Base-by-base conservation (phyloP, 2,797 vertebrate genomes). In the Threskiornis aethiopicus region DNA sequence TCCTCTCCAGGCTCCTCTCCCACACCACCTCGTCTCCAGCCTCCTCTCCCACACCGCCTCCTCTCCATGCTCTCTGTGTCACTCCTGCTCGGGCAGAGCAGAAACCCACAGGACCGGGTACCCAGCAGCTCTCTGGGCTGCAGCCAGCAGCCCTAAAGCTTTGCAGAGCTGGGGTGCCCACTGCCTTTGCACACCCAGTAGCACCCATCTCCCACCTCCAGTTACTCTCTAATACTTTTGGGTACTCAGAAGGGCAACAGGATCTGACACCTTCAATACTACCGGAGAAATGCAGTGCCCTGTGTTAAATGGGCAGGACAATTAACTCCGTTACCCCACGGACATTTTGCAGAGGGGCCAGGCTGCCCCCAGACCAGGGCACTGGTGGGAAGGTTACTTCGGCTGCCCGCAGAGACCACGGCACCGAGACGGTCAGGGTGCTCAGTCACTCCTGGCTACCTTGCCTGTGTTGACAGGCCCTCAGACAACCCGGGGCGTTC, bases 321-420 rank as follows among this genome's bases (percentile, higher is more conserved):
- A 13, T 3, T 8, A 35, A 31, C 7, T 13, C 51, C 1, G 1
- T 8, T 10, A 42, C 16, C 65, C 42, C 31, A 5, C 0, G 4
- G 58, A 8, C 8, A 2, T 9, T 37, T 21, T 2, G 10, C 17
- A 28, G 62, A 12, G 0, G 4, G 39, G 57, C 6, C 2, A 3
- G 46, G 78, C 26, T 64, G 71, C 10, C 39, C 70, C 49, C 44
- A 47, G 21, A 5, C 29, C 44, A 15, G 4, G 19, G 46, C 31
- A 7, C 84, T 11, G 81, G 29, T 55, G 77, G 33, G 80, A 51
- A 39, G 31, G 42, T 26, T 7, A 18, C 5, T 3, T n/a, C 4
- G 4, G 31, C 39, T 33, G 75, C 51, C 49, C 5, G 1, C 61
- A 58, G 55, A 21, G 58, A 44, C 41, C 47, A 18, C 0, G 3